Evolutionary conservation across 2,113 vertebrate species (phyloP), one percentile per base, ranked within the genome.

Genomic region (Dicentrarchus labrax): DNA sequence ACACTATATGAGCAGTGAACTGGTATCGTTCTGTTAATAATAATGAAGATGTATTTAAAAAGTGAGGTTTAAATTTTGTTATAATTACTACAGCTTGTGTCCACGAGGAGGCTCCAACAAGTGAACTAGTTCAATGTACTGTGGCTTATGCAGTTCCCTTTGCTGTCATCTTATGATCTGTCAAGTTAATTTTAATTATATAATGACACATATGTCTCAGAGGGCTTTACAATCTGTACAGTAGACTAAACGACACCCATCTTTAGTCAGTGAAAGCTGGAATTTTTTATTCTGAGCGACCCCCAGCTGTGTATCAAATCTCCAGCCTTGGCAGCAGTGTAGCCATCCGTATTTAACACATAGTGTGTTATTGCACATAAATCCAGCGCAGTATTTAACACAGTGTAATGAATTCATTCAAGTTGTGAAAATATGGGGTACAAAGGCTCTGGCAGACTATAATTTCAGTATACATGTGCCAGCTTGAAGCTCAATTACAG

Each of bases 401-500:
- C 11, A 24, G n/a, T 15, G 12, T 74, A 81, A 72, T 81, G 19
- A 69, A 69, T 56, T 68, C 56, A 76, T 73, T 85, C 39, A 38
- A 43, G 54, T 83, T 48, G 16, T 65, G 45, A 80, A 80, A 70
- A 65, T 65, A 30, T 60, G 16, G 39, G 19, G 38, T 38, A 6
- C 9, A 41, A 76, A 81, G 56, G 50, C 21, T 9, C 51, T 60
- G 30, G 59, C 62, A 69, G 72, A 71, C 59, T 60, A 30, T 62
- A 74, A 82, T 72, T 86, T 84, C 53, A 75, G 57, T 4, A 0
- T 50, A 30, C 61, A 47, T 60, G 41, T 75, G 36, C 13, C 66
- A 64, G 38, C 38, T 54, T 39, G 24, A 76, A 74, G 36, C 68
- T 79, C 72, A 70, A 71, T 88, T 82, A 70, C 72, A 74, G 61